Evolutionary conservation across 2,888 invertebrate species (phyloP).

Genomic region (Syrista parreyssii): DNA sequence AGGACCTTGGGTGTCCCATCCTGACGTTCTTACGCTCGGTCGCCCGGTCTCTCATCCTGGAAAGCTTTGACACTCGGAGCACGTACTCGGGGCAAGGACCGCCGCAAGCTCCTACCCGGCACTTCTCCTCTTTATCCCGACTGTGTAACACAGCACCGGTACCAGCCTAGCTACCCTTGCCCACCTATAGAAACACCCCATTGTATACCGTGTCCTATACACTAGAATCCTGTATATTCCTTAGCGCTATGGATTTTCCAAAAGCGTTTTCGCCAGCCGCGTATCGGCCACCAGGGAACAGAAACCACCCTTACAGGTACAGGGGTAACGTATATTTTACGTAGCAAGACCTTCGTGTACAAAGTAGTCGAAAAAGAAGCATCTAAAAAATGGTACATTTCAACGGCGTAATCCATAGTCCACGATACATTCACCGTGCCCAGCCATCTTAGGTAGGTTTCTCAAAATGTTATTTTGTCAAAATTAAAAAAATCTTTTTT

Average conservation of each 20-base stretch:
- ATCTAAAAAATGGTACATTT: no score
- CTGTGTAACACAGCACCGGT: conserved; percentile 21
- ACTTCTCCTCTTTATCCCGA: conserved; percentile 30
- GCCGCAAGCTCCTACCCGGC: conserved; percentile 59
- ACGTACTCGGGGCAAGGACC: conserved; percentile 66
- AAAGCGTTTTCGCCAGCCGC: conserved; percentile 39
- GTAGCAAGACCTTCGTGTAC: no score
- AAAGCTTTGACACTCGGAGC: conserved; percentile 64
- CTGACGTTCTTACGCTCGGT: conserved; percentile 51
- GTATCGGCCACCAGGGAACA: neutral
- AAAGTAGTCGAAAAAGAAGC: no score
- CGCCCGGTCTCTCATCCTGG: conserved; percentile 55
- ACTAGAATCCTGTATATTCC: conserved; percentile 49
- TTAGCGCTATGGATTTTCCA: conserved; percentile 59
- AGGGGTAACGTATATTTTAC: no score
- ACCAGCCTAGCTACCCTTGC: conserved; percentile 22
- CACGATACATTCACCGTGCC: no score
- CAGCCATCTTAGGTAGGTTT: no score
- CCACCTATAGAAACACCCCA: conserved; percentile 52
- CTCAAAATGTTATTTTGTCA: no score
- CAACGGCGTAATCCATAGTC: no score
- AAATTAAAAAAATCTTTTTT: no score
- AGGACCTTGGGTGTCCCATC: conserved; percentile 62
- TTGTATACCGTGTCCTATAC: conserved; percentile 54
- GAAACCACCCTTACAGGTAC: neutral